Conservation (phyloP, 2,113 vertebrate genomes). For the Trogon melanurus region DNA sequence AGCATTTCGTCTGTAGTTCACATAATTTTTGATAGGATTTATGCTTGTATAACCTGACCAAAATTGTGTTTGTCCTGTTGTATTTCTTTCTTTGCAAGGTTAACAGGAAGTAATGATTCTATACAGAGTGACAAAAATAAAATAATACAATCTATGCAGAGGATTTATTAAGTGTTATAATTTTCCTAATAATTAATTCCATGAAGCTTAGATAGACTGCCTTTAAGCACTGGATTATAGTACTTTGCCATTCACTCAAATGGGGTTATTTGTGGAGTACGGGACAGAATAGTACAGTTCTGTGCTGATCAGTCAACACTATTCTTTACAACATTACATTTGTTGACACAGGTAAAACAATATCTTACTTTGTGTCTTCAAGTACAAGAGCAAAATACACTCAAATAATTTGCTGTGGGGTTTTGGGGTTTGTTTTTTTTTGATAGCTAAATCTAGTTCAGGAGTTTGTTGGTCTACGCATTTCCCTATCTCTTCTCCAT, state of each 20-base stretch:
- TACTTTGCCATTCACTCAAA: neutral
- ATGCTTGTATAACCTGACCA: neutral
- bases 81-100: neutral
- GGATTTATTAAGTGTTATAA: neutral
- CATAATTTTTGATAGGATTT: fast-evolving
- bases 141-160: neutral
- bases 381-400: neutral
- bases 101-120: neutral
- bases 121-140: neutral
- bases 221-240: neutral
- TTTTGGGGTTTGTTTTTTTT: neutral
- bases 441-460: neutral
- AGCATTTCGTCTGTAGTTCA: neutral
- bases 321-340: neutral
- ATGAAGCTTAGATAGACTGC: neutral
- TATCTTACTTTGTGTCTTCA: neutral
- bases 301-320: neutral
- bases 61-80: neutral
- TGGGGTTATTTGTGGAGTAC: neutral
- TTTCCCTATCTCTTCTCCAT: neutral
- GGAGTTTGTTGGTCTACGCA: neutral
- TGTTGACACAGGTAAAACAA: neutral
- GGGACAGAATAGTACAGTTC: neutral
- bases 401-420: neutral
- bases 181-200: neutral